Conservation (phyloP, 2,888 invertebrate genomes). For the Pogonocherus hispidulus region DNA sequence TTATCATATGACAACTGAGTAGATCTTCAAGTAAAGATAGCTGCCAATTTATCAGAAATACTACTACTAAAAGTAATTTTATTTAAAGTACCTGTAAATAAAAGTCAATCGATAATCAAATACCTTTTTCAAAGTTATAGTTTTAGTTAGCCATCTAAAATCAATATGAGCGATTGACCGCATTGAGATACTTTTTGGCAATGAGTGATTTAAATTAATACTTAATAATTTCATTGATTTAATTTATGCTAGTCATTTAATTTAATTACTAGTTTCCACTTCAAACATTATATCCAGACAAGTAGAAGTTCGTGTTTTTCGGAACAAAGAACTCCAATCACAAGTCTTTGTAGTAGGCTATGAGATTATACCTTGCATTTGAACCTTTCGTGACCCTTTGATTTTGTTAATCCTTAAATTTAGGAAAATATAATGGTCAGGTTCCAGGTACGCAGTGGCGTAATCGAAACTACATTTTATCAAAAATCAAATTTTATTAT, state of each 20-base stretch:
- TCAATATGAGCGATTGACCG: background rate
- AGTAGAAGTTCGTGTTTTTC: background rate
- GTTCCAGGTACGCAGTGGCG: constrained; percentile 8
- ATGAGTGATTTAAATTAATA: constrained; percentile 1
- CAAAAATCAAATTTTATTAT: background rate
- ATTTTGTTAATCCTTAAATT: background rate
- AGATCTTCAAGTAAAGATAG: no score
- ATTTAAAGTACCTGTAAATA: no score
- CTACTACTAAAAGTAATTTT: no score
- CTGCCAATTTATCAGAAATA: no score
- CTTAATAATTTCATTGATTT: constrained; percentile 1
- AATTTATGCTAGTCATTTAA: background rate
- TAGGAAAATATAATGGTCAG: background rate
- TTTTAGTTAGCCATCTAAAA: background rate
- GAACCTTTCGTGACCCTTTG: background rate
- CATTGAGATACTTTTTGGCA: background rate
- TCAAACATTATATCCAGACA: background rate
- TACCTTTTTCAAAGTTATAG: no score
- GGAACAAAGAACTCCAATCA: background rate
- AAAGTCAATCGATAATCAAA: no score
- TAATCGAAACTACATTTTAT: background rate
- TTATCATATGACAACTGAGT: no score
- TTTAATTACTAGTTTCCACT: constrained; percentile 1
- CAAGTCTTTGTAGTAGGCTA: background rate
- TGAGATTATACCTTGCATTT: background rate